Evolutionary conservation across 2,797 vertebrate genomes (phyloP).

Genomic region (Lacerta viridis): DNA sequence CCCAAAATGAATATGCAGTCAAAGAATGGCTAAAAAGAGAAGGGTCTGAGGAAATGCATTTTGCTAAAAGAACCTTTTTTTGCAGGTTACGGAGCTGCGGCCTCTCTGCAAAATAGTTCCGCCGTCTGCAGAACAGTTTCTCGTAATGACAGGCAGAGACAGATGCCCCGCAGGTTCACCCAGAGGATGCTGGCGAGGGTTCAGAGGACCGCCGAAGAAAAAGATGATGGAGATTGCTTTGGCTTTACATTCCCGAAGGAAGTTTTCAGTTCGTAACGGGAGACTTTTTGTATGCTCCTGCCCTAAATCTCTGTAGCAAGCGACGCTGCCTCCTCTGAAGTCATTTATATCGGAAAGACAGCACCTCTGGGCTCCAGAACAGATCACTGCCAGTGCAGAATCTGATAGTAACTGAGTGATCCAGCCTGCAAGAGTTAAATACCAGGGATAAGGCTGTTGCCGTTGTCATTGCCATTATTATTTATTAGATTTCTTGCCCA

Average conservation of each 20-base stretch:
- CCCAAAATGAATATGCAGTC: constrained; percentile 54
- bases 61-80: constrained; percentile 67
- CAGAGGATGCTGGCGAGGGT: constrained; percentile 52
- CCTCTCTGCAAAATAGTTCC: constrained; percentile 50
- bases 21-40: constrained; percentile 55
- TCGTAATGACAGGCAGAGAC: constrained; percentile 25
- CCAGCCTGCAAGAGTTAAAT: neutral
- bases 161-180: constrained; percentile 38
- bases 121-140: constrained; percentile 60
- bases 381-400: neutral
- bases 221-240: constrained; percentile 28
- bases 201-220: constrained; percentile 25
- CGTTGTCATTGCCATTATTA: no score
- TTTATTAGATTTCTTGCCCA: no score
- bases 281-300: neutral
- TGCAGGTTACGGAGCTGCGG: constrained; percentile 70
- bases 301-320: constrained; percentile 7
- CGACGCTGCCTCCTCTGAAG: fast-evolving
- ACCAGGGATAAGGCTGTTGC: no score
- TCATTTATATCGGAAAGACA: neutral
- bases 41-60: constrained; percentile 66
- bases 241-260: constrained; percentile 22
- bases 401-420: neutral
- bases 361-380: neutral
- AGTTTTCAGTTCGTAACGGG: neutral